phyloP scores from a whole-genome alignment of 92 coral and sea anemone species.

The Epizoanthus scotinus region DNA sequence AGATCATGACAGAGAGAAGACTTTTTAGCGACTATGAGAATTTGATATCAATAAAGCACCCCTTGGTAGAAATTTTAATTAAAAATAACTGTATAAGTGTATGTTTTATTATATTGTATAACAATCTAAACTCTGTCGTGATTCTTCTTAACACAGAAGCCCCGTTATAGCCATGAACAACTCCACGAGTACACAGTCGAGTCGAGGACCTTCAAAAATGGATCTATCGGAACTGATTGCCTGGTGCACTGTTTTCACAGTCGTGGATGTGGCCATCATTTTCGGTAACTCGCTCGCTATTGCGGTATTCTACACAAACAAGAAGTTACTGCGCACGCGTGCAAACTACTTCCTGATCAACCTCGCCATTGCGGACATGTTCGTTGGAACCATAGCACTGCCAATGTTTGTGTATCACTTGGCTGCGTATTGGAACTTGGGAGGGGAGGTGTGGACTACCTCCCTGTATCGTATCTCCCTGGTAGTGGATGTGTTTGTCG shows the following conservation, averaged over 20 bases:
- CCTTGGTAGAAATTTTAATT: no score
- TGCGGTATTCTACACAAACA: slow-evolving; percentile 72
- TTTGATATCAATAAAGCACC: no score
- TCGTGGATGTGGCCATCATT: slow-evolving; percentile 69
- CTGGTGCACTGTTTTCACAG: slow-evolving; percentile 72
- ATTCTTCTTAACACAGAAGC: slow-evolving; percentile 2
- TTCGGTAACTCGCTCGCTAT: slow-evolving; percentile 79
- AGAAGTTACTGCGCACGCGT: slow-evolving; percentile 74
- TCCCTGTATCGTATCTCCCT: slow-evolving; percentile 48
- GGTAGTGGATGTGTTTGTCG: slow-evolving; percentile 78
- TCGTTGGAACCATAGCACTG: slow-evolving; percentile 77
- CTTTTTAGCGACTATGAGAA: not conserved
- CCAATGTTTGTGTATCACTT: slow-evolving; percentile 74
- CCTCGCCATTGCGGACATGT: slow-evolving; percentile 77
- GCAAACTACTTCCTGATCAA: slow-evolving; percentile 85
- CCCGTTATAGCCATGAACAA: slow-evolving; percentile 59
- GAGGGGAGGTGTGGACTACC: slow-evolving; percentile 46
- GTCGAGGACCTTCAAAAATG: slow-evolving; percentile 30
- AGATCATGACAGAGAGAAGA: not conserved
- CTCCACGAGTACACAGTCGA: slow-evolving; percentile 31
- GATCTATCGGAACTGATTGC: slow-evolving; percentile 57
- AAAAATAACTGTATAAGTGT: no score
- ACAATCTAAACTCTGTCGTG: not conserved
- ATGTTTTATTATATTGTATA: no score
- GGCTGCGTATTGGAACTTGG: slow-evolving; percentile 57